A percentile compares a stretch with the other conserved stretches of the same genome.
Conservation (phyloP, 2,113 vertebrate genomes). For the Puffinus mauretanicus region DNA sequence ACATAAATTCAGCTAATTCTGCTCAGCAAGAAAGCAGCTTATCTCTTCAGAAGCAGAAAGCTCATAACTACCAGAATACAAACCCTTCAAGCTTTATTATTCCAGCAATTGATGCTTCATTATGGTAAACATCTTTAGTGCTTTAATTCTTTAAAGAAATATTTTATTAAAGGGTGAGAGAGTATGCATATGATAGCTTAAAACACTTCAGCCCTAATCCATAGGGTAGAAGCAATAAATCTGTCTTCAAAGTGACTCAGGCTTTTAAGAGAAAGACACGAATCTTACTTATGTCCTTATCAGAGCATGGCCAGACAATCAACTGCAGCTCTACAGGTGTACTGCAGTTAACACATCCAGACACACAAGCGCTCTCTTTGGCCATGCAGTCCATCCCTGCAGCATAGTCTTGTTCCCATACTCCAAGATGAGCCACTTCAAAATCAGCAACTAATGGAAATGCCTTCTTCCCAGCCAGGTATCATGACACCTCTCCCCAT, state of each 20-base stretch:
- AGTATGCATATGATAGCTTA: background rate
- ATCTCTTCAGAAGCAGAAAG: slow-evolving; percentile 17
- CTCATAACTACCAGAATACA: background rate
- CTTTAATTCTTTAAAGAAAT: slow-evolving; percentile 19
- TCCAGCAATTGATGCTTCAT: background rate
- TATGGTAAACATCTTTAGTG: background rate
- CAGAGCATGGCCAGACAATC: background rate
- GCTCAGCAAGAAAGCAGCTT: background rate
- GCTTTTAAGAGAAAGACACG: background rate
- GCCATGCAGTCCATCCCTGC: background rate
- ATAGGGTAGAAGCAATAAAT: background rate
- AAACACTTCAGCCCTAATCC: background rate
- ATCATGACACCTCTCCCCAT: background rate
- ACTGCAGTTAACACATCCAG: background rate
- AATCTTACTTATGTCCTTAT: background rate
- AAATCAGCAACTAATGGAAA: background rate
- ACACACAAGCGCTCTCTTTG: background rate
- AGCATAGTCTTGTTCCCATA: background rate
- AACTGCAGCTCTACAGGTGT: background rate
- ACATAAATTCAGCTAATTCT: background rate
- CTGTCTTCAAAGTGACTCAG: background rate
- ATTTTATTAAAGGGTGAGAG: background rate
- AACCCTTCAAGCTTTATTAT: slow-evolving; percentile 20
- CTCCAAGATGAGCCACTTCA: background rate
- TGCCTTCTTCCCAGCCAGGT: background rate